phyloP scores from a whole-genome alignment of 2,113 vertebrate species.

The Kobus ellipsiprymnus region DNA sequence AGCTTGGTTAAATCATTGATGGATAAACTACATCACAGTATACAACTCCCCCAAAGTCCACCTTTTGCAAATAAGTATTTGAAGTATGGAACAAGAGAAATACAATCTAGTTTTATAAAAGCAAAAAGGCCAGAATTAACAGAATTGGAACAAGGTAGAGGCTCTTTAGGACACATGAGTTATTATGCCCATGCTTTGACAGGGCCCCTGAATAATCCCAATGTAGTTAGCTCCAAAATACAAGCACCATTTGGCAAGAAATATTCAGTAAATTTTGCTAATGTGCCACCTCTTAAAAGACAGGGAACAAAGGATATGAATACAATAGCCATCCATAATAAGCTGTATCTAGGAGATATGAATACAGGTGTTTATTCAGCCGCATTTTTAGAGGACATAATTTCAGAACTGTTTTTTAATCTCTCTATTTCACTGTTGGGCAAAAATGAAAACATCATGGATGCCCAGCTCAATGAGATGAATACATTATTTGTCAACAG shows the following conservation, averaged over 20 bases:
- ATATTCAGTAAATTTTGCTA: background rate
- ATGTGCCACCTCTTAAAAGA: background rate
- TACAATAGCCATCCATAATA: background rate
- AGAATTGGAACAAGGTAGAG: background rate
- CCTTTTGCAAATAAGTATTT: background rate
- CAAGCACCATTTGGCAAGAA: slow-evolving; percentile 15
- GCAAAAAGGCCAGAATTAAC: background rate
- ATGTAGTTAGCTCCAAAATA: background rate
- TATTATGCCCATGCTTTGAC: background rate
- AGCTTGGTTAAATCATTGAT: slow-evolving; percentile 69
- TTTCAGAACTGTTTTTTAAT: slow-evolving; percentile 62
- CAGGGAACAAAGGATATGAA: background rate
- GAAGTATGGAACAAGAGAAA: background rate
- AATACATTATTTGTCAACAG: slow-evolving; percentile 50
- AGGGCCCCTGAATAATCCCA: background rate
- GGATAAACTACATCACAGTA: slow-evolving; percentile 49
- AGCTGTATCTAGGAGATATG: background rate
- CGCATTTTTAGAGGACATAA: slow-evolving; percentile 68
- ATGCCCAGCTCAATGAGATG: slow-evolving; percentile 16
- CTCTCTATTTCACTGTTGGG: slow-evolving; percentile 46
- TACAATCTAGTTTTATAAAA: background rate
- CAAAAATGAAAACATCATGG: slow-evolving; percentile 2
- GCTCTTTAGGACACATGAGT: background rate
- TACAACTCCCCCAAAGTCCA: background rate
- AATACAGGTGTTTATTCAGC: slow-evolving; percentile 56